phyloP scores from a whole-genome alignment of 2,888 invertebrate species.

The Bombylius discolor region DNA sequence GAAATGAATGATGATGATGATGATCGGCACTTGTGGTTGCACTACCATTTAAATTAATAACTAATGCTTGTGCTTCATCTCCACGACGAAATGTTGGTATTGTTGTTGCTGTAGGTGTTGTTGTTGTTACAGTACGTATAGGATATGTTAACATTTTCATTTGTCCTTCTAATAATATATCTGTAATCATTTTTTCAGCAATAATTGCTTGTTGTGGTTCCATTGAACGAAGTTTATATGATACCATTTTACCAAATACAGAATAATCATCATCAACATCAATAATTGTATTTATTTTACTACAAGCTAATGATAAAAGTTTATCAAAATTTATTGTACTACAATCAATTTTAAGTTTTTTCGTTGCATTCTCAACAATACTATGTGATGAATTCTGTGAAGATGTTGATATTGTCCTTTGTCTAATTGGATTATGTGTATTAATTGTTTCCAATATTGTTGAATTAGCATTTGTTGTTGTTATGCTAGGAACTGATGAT shows the following conservation, averaged over 20 bases:
- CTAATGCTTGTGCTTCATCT: too few species aligned
- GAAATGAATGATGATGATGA: too few species aligned
- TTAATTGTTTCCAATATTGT: background rate
- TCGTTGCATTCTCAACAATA: conserved; percentile 16
- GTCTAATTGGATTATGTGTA: conserved; percentile 14
- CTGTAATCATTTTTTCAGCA: conserved; percentile 33
- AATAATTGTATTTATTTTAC: conserved; percentile 22
- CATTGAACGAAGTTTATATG: conserved; percentile 32
- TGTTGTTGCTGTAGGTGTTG: conserved; percentile 4
- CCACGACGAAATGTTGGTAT: too few species aligned
- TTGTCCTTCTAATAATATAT: conserved; percentile 34
- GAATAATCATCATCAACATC: conserved; percentile 27
- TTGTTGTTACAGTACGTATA: background rate
- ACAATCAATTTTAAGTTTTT: conserved; percentile 27
- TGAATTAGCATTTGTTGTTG: background rate
- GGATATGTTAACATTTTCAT: conserved; percentile 28
- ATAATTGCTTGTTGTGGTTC: conserved; percentile 30
- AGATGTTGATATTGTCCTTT: conserved; percentile 3
- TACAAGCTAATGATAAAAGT: conserved; percentile 28
- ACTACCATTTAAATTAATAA: too few species aligned
- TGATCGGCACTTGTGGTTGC: too few species aligned
- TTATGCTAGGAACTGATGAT: background rate
- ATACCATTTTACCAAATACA: conserved; percentile 32
- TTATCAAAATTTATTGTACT: conserved; percentile 29
- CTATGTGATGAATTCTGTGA: conserved; percentile 10